Base-by-base conservation (phyloP, 1,140 invertebrate genomes). In the Lucilia sericata region DNA sequence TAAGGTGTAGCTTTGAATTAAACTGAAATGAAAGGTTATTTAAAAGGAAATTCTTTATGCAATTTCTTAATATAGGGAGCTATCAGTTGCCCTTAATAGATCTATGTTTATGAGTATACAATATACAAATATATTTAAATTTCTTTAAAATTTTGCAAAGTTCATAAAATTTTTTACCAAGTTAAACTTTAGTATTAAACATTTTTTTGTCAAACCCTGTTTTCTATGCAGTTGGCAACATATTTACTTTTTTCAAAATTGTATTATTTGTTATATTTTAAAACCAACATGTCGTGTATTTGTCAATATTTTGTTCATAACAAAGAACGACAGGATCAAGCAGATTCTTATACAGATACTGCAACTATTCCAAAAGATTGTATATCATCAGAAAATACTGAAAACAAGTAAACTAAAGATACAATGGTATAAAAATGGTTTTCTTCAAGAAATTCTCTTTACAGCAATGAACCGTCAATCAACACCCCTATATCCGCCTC, bases 401-500 rank as follows among this genome's bases (percentile, higher is more conserved):
- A 84, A 30, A 17, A 76, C 12, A 81, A 81, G 78, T 84, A 17
- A 12, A 47, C 34, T 30, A 47, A 3, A 70, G 25, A 36, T 55
- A 47, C 19, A 74, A 51, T 8, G 34, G 34, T 25, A 65, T 36
- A 0, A 74, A 49, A 75, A 49, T n/a, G 49, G 5, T 74, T n/a
- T 19, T 55, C n/a, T 21, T 12, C 17, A 19, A 19, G 14, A 13
- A 83, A 7, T 10, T 7, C 47, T 75, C 0, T 7, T 84, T 47
- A 21, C 19, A 80, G 76, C n/a, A 19, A 7, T 13, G 76, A 34
- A 65, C 5, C 36, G 8, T 74, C 9, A 2, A 47, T 25, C 14
- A 70, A 19, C 17, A 81, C 51, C 14, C 25, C 81, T 2, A 78
- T 86, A 0, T 88, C 85, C 0, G 88, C 88, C 13, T 87, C 87